These are phyloP conservation scores for Echinops telfairi DNA, from an alignment of 2,113 vertebrate genomes.

Conservation along the genomic window DNA sequence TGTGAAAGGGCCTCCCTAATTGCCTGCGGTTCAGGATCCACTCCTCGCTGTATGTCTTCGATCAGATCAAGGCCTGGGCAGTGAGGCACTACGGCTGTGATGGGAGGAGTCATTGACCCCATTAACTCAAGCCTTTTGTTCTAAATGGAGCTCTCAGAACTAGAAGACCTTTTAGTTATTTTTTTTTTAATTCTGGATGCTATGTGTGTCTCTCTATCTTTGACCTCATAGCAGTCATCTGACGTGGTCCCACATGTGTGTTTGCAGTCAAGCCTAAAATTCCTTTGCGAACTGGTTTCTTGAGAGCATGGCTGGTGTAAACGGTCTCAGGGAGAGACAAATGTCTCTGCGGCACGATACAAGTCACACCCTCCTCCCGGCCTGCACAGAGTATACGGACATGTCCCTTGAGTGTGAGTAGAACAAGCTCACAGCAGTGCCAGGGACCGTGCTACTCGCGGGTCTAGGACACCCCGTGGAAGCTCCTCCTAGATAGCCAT, in stretches of 20 bases:
- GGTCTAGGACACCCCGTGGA: too few species aligned
- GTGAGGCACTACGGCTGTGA: too few species aligned
- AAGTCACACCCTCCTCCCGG: neutral
- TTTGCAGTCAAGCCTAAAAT: neutral
- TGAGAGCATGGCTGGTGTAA: neutral
- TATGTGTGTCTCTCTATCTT: neutral
- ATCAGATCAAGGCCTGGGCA: too few species aligned
- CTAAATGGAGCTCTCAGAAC: neutral
- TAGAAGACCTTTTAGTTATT: neutral
- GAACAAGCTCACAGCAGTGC: too few species aligned
- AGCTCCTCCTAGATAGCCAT: too few species aligned
- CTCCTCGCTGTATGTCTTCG: too few species aligned
- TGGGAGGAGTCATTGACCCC: too few species aligned
- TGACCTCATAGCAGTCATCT: neutral
- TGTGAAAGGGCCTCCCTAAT: too few species aligned
- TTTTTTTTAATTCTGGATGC: too few species aligned
- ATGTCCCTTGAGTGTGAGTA: neutral
- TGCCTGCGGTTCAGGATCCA: too few species aligned
- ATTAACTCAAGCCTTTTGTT: neutral
- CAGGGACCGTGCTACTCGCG: too few species aligned
- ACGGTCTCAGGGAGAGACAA: neutral
- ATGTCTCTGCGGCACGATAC: neutral
- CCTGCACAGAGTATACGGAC: neutral
- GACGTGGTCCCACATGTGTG: neutral
- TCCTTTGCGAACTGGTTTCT: neutral